A percentile compares a stretch with the other conserved stretches of the same genome.
phyloP scores from a whole-genome alignment of 2,888 invertebrate species.

The Linyphia triangularis region DNA sequence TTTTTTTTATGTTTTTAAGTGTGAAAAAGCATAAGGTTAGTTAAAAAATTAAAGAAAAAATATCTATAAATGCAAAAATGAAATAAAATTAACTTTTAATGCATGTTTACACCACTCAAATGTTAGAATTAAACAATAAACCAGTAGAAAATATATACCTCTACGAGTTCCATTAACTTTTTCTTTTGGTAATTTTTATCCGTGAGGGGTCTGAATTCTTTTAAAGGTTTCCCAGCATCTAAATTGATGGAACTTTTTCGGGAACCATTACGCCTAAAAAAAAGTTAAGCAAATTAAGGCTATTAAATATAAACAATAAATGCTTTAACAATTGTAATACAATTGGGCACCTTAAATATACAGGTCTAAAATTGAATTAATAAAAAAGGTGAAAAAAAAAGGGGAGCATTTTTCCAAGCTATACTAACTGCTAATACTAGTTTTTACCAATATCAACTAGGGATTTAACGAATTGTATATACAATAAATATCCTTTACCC shows the following conservation, averaged over 20 bases:
- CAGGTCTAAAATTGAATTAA: no score
- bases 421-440: no score
- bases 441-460: no score
- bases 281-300: background rate
- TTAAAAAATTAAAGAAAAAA: background rate
- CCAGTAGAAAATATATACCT: conserved; percentile 16
- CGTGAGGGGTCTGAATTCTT: conserved; percentile 45
- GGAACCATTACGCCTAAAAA: conserved; percentile 7
- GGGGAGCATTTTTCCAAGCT: no score
- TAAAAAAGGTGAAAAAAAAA: no score
- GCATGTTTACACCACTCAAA: background rate
- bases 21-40: no score
- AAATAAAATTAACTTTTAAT: background rate
- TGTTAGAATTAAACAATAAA: no score
- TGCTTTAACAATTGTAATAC: background rate
- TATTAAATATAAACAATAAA: background rate
- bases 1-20: no score
- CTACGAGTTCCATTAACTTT: conserved; percentile 32
- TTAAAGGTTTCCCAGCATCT: conserved; percentile 16
- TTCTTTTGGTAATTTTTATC: conserved; percentile 57
- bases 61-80: background rate
- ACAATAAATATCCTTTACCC: no score
- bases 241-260: conserved; percentile 42
- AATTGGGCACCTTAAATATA: background rate
- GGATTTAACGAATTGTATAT: no score